phyloP scores from a whole-genome alignment of 2,797 vertebrate genomes.

The Aphelocoma californica region DNA sequence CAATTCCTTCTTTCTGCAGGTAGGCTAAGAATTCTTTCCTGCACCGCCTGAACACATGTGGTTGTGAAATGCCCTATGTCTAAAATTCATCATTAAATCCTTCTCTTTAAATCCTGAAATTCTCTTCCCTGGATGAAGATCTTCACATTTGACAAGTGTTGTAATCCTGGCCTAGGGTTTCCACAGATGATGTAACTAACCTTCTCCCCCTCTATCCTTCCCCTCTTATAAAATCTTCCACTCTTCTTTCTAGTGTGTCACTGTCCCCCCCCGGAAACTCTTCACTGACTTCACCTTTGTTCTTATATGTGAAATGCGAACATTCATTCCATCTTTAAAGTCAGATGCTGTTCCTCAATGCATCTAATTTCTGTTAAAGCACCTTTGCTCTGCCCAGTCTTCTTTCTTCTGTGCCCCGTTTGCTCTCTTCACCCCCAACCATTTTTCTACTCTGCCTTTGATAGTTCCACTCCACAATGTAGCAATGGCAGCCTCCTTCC shows the following conservation, averaged over 20 bases:
- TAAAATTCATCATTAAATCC: background rate
- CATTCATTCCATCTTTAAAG: background rate
- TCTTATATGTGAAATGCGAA: background rate
- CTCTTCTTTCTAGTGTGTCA: background rate
- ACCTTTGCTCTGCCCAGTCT: background rate
- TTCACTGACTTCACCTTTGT: background rate
- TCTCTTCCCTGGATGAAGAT: background rate
- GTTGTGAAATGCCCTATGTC: background rate
- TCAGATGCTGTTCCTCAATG: background rate
- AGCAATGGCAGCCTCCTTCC: conserved; percentile 7
- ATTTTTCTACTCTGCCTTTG: conserved; percentile 21
- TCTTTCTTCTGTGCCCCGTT: background rate
- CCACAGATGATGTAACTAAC: background rate
- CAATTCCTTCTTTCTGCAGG: background rate
- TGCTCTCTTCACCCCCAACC: background rate
- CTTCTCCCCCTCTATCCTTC: background rate
- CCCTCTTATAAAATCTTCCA: background rate
- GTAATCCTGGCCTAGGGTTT: background rate
- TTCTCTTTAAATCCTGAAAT: background rate
- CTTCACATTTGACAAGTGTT: background rate
- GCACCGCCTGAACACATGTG: accelerated
- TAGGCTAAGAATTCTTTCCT: background rate
- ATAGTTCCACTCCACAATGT: background rate
- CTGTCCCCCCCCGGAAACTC: background rate
- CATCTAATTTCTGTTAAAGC: conserved; percentile 9